Base-by-base conservation (phyloP, 2,797 vertebrate species). In the Gastrophryne carolinensis region DNA sequence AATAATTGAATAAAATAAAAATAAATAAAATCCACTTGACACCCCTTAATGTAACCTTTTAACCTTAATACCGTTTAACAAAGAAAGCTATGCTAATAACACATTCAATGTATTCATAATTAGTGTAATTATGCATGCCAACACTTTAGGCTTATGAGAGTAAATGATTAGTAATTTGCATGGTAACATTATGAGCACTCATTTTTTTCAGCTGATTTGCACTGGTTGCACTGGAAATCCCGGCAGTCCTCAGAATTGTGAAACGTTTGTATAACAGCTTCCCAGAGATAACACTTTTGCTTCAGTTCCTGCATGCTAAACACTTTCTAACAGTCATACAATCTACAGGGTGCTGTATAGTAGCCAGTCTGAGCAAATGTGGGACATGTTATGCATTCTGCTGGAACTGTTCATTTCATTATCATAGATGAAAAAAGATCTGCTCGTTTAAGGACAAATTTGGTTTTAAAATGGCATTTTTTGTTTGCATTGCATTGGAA, bases 121-220 rank as follows among this genome's bases (percentile, higher is more conserved):
- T 24, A 57, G 23, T 65, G n/a, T 71, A 77, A 71, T 71, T 65
- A 70, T 63, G 27, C 70, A 70, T 71, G 67, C 67, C 64, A 71
- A 71, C 37, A 77, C 67, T 57, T 70, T 53, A 26, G 58, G 60
- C 70, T 57, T 32, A 53, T 47, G 66, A 71, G 67, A 77, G 71
- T 71, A 77, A 54, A 53, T 57, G 54, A 71, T 41, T 62, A 62
- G 71, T 71, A 44, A 71, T 71, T 77, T 71, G 67, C 67, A 65
- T 27, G 50, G 75, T 56, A 65, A 47, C 49, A 21, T 37, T 71
- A 77, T 53, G 53, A 71, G 39, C 58, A 37, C 52, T 56, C 13
- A 35, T 41, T 53, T 29, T n/a, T 47, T 49, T 53, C 58, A 29
- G 74, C 27, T 8, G 70, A 66, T 52, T 52, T 5, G 30, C 47